A percentile compares a stretch with the other conserved stretches of the same genome.
phyloP scores from a whole-genome alignment of 2,113 vertebrate genomes.

The Ictalurus furcatus region DNA sequence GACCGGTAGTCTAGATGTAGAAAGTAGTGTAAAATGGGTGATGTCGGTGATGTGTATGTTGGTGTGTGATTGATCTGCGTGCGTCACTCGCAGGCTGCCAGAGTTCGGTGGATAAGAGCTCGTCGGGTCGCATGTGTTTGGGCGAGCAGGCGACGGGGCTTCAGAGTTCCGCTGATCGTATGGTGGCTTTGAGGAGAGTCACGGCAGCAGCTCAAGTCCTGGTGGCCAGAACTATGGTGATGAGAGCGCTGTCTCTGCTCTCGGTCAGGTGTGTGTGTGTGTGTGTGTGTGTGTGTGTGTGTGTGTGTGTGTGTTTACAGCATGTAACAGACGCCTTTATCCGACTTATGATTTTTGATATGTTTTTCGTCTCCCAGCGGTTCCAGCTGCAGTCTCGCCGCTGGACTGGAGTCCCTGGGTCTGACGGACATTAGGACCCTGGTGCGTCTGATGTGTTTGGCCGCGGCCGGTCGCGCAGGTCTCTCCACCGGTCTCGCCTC shows the following conservation, averaged over 20 bases:
- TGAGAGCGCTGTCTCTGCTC: slow-evolving; percentile 93
- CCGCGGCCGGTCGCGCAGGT: slow-evolving; percentile 91
- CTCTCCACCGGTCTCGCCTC: slow-evolving; percentile 84
- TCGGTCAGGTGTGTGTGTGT: slow-evolving; percentile 80
- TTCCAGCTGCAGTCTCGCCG: slow-evolving; percentile 97
- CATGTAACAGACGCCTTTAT: neutral
- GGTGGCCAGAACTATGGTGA: slow-evolving; percentile 96
- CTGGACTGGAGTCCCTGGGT: slow-evolving; percentile 94
- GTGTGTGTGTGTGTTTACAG: slow-evolving; percentile 55
- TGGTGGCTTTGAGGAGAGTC: slow-evolving; percentile 91
- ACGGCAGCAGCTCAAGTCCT: slow-evolving; percentile 94
- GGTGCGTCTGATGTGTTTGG: slow-evolving; percentile 95
- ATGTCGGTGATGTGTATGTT: neutral
- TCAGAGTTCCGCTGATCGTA: slow-evolving; percentile 87
- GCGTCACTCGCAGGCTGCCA: slow-evolving; percentile 81
- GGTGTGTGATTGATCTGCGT: slow-evolving; percentile 20
- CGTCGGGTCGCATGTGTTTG: slow-evolving; percentile 87
- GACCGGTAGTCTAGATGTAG: neutral
- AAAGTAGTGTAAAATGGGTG: neutral
- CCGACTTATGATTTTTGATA: neutral
- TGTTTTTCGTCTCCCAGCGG: slow-evolving; percentile 71
- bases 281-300: slow-evolving; percentile 55
- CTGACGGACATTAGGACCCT: slow-evolving; percentile 94
- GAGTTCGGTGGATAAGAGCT: slow-evolving; percentile 91
- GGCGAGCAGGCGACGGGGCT: slow-evolving; percentile 94